Evolutionary conservation across 2,888 invertebrate genomes (phyloP), one percentile per base, ranked within the genome.

Genomic region (Antheraea assamensis): DNA sequence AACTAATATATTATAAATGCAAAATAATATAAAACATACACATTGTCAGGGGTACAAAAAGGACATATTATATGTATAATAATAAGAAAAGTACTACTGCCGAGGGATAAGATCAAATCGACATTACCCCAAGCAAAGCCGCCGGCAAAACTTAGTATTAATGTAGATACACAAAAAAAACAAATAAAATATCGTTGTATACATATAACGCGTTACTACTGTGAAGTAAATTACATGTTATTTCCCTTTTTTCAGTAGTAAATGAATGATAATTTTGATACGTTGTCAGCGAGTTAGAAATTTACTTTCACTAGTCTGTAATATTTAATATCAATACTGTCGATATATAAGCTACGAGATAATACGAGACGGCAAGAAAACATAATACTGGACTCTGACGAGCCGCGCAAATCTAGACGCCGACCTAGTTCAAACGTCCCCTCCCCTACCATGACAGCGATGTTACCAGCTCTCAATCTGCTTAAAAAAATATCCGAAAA

Each of bases 341-440:
- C 73, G 76, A 79, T 80, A 76, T 76, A 79, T 77, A 81, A 81
- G 78, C 78, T 76, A 75, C 71, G 79, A 21, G 79, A 81, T 85
- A 82, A 81, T 75, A 79, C 78, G 75, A 75, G 78, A 78, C 78
- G 77, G 78, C 78, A 79, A 75, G 73, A 79, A 78, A 79, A 78
- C 80, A 80, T 80, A 79, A 78, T 76, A 77, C 77, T 77, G 78
- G 78, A 74, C 77, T 76, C 77, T 72, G 76, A 75, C 72, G 77
- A 76, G 64, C 72, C 61, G 3, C 61, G 17, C 30, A 27, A 64
- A 30, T 17, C 72, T 73, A 73, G 75, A 76, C 74, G 75, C 80
- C 61, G 84, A 82, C 83, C 83, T 79, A 85, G 77, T 83, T 87
- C 75, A 74, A 75, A 77, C 72, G 74, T 64, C 75, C 76, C 78